phyloP scores from a whole-genome alignment of 2,113 vertebrate genomes.

The Pteronura brasiliensis region DNA sequence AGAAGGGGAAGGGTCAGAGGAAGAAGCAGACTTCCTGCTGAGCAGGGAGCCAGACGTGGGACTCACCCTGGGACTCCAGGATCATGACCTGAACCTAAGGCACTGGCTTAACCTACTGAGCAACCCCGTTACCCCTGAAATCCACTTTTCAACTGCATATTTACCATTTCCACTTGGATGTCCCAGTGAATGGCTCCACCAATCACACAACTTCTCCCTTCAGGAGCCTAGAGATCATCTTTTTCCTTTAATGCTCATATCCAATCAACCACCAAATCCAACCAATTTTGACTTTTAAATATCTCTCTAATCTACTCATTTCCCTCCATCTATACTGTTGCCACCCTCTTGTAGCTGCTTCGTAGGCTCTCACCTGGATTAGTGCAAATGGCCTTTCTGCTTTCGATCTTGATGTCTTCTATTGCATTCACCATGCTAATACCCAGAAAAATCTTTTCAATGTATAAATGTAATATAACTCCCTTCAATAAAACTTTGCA shows the following conservation, averaged over 20 bases:
- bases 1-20: too few species aligned
- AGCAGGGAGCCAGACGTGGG: too few species aligned
- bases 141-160: background rate
- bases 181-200: background rate
- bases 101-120: too few species aligned
- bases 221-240: background rate
- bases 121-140: background rate
- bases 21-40: too few species aligned
- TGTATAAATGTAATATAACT: background rate
- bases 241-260: background rate
- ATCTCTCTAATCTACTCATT: background rate
- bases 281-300: background rate
- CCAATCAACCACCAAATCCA: background rate
- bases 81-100: too few species aligned
- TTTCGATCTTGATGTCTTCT: background rate
- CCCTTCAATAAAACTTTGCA: background rate
- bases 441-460: background rate
- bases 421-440: background rate
- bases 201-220: background rate
- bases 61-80: too few species aligned
- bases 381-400: background rate
- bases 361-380: background rate
- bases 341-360: background rate
- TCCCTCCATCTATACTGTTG: background rate
- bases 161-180: background rate